phyloP scores from a whole-genome alignment of 2,888 invertebrate species.

The Automeris io region DNA sequence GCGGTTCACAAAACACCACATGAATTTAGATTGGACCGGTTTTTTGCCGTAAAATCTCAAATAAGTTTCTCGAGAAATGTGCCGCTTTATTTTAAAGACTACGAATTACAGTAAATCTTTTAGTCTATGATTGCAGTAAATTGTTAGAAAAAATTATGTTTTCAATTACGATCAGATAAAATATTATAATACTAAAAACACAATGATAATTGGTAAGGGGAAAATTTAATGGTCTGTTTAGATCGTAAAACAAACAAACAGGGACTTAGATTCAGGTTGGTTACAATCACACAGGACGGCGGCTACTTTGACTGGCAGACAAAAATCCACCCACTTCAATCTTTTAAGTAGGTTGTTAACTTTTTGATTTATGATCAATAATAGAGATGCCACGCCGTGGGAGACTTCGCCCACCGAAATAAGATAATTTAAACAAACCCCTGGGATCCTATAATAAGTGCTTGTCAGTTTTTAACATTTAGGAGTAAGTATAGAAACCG shows the following conservation, averaged over 20 bases:
- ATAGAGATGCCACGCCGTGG: conserved; percentile 76
- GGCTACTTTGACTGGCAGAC: conserved; percentile 67
- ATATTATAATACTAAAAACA: conserved; percentile 60
- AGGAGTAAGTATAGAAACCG: conserved; percentile 12
- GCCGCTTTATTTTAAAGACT: conserved; percentile 9
- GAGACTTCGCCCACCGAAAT: conserved; percentile 68
- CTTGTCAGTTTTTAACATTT: conserved; percentile 52
- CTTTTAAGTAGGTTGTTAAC: conserved; percentile 78
- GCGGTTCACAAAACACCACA: conserved; percentile 35
- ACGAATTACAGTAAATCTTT: not conserved
- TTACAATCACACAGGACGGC: conserved; percentile 55
- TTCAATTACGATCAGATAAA: conserved; percentile 32
- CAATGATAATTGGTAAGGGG: conserved; percentile 62
- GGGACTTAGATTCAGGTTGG: conserved; percentile 51
- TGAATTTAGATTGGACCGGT: conserved; percentile 50
- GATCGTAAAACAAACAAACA: conserved; percentile 74
- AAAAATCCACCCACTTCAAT: conserved; percentile 70
- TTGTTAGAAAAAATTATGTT: conserved; percentile 15
- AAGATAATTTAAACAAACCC: conserved; percentile 71
- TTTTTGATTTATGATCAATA: conserved; percentile 77
- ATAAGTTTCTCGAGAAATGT: conserved; percentile 1
- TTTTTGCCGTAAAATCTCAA: conserved; percentile 14
- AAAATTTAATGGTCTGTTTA: conserved; percentile 71
- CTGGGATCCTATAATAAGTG: conserved; percentile 62
- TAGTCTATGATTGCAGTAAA: not conserved